A percentile compares a stretch with the other conserved stretches of the same genome.
These are phyloP conservation scores for Xiphophorus maculatus DNA, from an alignment of 2,113 vertebrate genomes.

Conservation along the genomic window DNA sequence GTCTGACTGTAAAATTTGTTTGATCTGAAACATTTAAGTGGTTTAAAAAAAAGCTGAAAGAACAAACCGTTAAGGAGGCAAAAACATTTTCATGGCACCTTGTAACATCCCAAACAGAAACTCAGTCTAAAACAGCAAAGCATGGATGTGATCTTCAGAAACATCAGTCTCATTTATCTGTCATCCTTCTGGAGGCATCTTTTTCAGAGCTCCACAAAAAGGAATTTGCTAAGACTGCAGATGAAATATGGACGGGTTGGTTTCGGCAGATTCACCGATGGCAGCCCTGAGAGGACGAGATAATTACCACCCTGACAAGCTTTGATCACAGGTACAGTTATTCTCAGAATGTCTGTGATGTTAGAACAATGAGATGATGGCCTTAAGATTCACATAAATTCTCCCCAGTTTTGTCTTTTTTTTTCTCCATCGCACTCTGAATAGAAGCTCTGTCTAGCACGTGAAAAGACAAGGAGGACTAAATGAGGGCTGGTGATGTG, in stretches of 20 bases:
- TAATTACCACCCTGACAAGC: constrained; percentile 77
- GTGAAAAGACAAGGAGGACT: constrained; percentile 23
- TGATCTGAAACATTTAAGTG: too few species aligned
- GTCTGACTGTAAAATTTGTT: too few species aligned
- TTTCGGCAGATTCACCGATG: constrained; percentile 62
- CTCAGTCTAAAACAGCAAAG: constrained; percentile 9
- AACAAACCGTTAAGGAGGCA: not conserved
- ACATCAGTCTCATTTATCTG: constrained; percentile 63
- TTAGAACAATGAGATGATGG: constrained; percentile 65
- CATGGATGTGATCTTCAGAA: constrained; percentile 60
- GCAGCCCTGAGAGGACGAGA: constrained; percentile 59
- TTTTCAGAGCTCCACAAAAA: constrained; percentile 56
- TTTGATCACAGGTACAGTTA: constrained; percentile 77
- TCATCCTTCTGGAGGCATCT: constrained; percentile 55
- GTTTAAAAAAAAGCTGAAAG: not conserved
- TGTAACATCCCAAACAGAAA: constrained; percentile 9
- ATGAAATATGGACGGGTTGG: constrained; percentile 63
- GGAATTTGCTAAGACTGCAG: constrained; percentile 54
- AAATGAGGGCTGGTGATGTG: constrained; percentile 43
- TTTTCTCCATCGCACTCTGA: constrained; percentile 30
- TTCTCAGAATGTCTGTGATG: constrained; percentile 67
- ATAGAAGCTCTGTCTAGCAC: constrained; percentile 45
- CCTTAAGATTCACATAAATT: constrained; percentile 37
- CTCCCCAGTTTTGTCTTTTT: constrained; percentile 34
- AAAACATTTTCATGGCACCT: not conserved